Percentiles rank a stretch among this genome's conserved stretches.
Conservation (phyloP, 2,797 vertebrate genomes). For the Xenopus petersii region DNA sequence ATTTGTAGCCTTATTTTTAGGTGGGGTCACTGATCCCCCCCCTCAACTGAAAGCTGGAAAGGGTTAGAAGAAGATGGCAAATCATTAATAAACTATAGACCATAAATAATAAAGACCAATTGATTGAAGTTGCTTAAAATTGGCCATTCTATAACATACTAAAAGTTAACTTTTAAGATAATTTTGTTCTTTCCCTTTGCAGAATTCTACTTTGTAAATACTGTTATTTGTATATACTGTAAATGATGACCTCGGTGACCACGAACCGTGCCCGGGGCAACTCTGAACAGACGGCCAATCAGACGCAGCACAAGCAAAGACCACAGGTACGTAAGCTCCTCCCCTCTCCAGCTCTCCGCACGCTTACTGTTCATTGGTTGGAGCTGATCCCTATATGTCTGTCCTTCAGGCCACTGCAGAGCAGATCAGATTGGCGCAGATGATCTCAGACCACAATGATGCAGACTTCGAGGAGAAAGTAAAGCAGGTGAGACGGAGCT, state of each 20-base stretch:
- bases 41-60: no score
- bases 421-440: slow-evolving; percentile 98
- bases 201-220: slow-evolving; percentile 99
- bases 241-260: slow-evolving; percentile 99
- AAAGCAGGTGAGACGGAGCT: slow-evolving; percentile 82
- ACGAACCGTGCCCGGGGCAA: slow-evolving; percentile 90
- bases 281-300: slow-evolving; percentile 98
- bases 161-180: no score
- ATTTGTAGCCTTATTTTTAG: no score
- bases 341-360: background rate
- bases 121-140: no score
- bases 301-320: slow-evolving; percentile 88
- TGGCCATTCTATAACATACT: no score
- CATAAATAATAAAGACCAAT: no score
- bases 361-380: background rate
- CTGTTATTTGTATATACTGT: slow-evolving; percentile 99
- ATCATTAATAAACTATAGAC: no score
- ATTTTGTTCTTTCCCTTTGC: slow-evolving; percentile 29
- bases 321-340: slow-evolving; percentile 74
- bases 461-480: slow-evolving; percentile 98
- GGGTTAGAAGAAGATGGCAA: no score
- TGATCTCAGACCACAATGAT: slow-evolving; percentile 99
- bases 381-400: background rate
- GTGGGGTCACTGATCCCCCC: no score
- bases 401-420: slow-evolving; percentile 88